Base-by-base conservation (phyloP, 1,140 invertebrate genomes). In the Halyomorpha halys region DNA sequence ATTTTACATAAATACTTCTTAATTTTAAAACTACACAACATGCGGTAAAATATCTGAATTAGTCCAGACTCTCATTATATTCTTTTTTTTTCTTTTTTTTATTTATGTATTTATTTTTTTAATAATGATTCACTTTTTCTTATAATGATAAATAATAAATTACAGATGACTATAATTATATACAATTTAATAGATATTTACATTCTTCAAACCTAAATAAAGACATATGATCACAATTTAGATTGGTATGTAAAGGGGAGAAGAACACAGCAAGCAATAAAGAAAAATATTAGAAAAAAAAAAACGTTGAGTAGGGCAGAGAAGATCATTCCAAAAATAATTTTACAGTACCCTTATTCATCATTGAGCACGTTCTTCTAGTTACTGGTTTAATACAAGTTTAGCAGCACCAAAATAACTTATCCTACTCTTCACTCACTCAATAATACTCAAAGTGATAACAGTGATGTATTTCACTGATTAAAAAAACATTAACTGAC, bases 191-290 rank as follows among this genome's bases (percentile, higher is more conserved):
- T 18, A 25, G 45, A 62, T 62, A 21, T 62, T 27, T 49, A 62
- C 30, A 62, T 62, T 47, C 51, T 47, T 25, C n/a, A 25, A 47
- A 47, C 16, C 45, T 62, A 62, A 39, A 13, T 56, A 59, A 56
- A 19, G 56, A 64, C 9, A 25, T 59, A 64, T 56, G 63, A 64
- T 64, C 63, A 64, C 63, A 64, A 64, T 59, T 53, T n/a, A 54
- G 15, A 44, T 64, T 64, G 56, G 53, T 30, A 63, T 62, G 27
- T 62, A 39, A 39, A 39, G 34, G 5, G 34, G 11, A 13, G 34
- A 30, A 30, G 8, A 39, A 39, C 34, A 39, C 21, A 49, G 21
- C 14, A 49, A 19, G n/a, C 47, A 49, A 49, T 49, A 49, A 11
- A 49, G 47, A 49, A 39, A 39, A 39, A 39, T 11, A 6, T 11